phyloP scores from a whole-genome alignment of 2,113 vertebrate species.

The Dinomys branickii region DNA sequence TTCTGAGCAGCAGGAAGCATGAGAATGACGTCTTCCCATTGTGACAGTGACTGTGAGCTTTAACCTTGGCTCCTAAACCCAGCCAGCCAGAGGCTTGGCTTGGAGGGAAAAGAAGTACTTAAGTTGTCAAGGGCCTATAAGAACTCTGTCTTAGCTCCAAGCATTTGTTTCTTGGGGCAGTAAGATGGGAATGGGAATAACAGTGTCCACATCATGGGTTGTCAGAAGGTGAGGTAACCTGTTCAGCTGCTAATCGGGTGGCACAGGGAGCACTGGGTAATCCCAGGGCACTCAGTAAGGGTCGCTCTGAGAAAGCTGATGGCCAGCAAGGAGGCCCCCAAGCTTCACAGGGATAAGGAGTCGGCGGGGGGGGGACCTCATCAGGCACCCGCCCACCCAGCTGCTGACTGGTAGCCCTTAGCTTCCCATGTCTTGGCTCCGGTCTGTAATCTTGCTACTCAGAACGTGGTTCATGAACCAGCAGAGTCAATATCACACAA shows the following conservation, averaged over 20 bases:
- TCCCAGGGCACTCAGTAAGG: neutral
- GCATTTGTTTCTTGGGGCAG: neutral
- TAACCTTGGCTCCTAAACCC: neutral
- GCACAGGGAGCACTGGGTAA: neutral
- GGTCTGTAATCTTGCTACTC: neutral
- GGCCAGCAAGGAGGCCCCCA: neutral
- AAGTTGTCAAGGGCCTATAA: neutral
- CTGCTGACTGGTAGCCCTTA: neutral
- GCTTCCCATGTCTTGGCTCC: neutral
- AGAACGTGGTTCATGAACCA: neutral
- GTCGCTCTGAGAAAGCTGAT: neutral
- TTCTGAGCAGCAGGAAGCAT: constrained; percentile 1
- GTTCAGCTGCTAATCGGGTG: neutral
- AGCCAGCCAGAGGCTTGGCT: neutral
- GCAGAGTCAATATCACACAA: neutral
- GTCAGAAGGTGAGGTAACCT: neutral
- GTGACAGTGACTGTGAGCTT: neutral
- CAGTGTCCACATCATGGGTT: neutral
- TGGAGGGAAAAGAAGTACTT: neutral
- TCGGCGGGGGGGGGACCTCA: neutral
- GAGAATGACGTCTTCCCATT: neutral
- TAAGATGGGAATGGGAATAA: neutral
- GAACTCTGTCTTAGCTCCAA: neutral
- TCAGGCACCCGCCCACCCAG: neutral
- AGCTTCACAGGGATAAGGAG: neutral